Evolutionary conservation across 2,113 vertebrate species (phyloP).

Genomic region (Oryzias celebensis): DNA sequence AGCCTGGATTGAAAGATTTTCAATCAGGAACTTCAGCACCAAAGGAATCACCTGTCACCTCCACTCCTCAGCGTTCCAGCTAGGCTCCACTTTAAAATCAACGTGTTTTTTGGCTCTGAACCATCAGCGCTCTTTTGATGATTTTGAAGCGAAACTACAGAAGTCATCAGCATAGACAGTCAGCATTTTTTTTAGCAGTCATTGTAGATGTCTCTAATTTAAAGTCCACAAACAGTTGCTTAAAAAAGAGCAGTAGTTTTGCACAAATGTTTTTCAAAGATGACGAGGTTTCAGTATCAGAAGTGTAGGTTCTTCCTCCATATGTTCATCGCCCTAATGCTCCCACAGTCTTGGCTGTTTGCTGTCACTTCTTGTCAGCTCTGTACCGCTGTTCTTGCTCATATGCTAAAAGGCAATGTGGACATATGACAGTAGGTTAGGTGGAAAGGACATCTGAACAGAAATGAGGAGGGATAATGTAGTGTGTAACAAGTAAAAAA

Average conservation of each 20-base stretch:
- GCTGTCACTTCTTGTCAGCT: conserved; percentile 54
- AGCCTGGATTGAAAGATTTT: conserved; percentile 20
- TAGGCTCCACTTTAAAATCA: conserved; percentile 11
- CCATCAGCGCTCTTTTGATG: conserved; percentile 18
- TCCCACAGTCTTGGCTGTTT: conserved; percentile 43
- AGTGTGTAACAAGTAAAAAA: conserved; percentile 49
- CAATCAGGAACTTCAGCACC: conserved; percentile 36
- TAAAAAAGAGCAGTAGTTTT: conserved; percentile 13
- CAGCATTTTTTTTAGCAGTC: conserved; percentile 15
- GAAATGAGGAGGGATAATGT: conserved; percentile 56
- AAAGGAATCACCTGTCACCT: conserved; percentile 57
- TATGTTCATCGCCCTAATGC: conserved; percentile 57
- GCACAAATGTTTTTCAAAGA: conserved; percentile 2
- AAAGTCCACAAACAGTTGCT: background rate
- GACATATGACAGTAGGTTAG: conserved; percentile 37
- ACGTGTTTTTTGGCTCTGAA: conserved; percentile 20
- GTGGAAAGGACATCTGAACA: conserved; percentile 35
- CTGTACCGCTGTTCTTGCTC: conserved; percentile 52
- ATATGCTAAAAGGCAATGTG: conserved; percentile 32
- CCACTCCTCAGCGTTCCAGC: conserved; percentile 16
- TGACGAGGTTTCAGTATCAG: no score
- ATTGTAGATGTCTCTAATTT: conserved; percentile 12
- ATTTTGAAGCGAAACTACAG: conserved; percentile 16
- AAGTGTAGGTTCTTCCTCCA: conserved; percentile 34
- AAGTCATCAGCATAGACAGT: conserved; percentile 7